Evolutionary conservation across 2,888 invertebrate genomes (phyloP), one percentile per base, ranked within the genome.

Genomic region (Nephrotoma appendiculata): DNA sequence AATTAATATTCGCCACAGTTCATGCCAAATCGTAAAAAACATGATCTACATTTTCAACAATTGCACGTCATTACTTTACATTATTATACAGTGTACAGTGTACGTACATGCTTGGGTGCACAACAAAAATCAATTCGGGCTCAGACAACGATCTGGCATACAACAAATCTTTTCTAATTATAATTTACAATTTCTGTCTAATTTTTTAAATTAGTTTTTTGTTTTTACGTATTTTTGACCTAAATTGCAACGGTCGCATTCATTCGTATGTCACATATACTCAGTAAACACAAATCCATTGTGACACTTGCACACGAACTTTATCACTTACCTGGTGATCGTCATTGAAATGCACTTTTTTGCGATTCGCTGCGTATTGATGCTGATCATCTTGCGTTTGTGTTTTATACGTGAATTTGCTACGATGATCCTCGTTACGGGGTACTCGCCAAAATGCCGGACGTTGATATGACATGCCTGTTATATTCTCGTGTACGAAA

Each of bases 371-470:
- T 86, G 85, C 41, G 42, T 90, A 89, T 89, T 85, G 41, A 4
- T 31, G 71, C 4, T 71, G 71, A 7, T 71, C 71, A 71, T 71
- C 71, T 19, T 15, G 31, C 12, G 6, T 52, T 15, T 19, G 92
- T 91, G 85, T 91, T 93, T 87, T 93, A 15, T n/a, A 42, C n/a
- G 84, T 42, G 41, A 83, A 42, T 41, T 84, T 41, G 42, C 84
- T 42, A n/a, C n/a, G 84, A 84, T 12, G 12, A 9, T 85, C 44
- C 9, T 92, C 90, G 88, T 91, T 91, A 88, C 92, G 91, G 6
- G 93, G 93, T 83, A 93, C 91, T 57, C 93, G 92, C 94, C 94
- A 94, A 91, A 94, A 94, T 85, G 94, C 92, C 86, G 94, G 94
- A 88, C 94, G 92, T 90, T 94, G 93, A 91, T 93, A 94, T 90